Evolutionary conservation across 30 jellyfish, hydroid and myxozoan genomes (phyloP).

Genomic region (Aurelia coerulea): DNA sequence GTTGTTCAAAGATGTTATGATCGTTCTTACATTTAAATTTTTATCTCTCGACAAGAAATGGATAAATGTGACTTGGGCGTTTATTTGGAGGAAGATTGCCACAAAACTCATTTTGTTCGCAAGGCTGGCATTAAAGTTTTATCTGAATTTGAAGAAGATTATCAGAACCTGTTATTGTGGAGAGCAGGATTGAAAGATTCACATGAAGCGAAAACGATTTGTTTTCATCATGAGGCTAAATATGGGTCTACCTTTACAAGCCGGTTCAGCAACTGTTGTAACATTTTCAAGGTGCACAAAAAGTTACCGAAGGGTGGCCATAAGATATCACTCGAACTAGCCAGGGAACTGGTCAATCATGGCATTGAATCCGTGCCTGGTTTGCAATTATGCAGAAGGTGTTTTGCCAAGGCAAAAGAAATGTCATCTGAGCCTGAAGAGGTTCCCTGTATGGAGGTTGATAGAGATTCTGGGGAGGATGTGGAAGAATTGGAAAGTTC

Average conservation of each 20-base stretch:
- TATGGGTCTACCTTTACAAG: slow-evolving; percentile 9
- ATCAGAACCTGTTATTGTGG: slow-evolving; percentile 1
- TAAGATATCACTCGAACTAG: slow-evolving; percentile 5
- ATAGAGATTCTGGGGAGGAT: slow-evolving; percentile 11
- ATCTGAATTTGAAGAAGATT: slow-evolving; percentile 1
- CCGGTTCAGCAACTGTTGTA: slow-evolving; percentile 4
- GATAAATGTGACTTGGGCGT: neutral
- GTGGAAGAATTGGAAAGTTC: slow-evolving; percentile 10
- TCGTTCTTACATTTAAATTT: no score
- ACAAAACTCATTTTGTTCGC: slow-evolving; percentile 6
- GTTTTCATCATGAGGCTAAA: slow-evolving; percentile 10
- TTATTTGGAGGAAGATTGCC: slow-evolving; percentile 9
- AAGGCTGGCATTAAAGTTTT: neutral
- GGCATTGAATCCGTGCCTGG: slow-evolving; percentile 15
- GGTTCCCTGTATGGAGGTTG: slow-evolving; percentile 3
- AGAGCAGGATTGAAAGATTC: slow-evolving; percentile 5
- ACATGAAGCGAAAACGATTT: slow-evolving; percentile 2
- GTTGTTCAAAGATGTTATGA: neutral
- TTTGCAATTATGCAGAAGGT: slow-evolving; percentile 8
- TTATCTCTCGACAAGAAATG: neutral
- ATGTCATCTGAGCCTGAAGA: slow-evolving; percentile 7
- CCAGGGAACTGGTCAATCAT: neutral
- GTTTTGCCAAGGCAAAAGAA: neutral
- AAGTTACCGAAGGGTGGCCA: slow-evolving; percentile 5
- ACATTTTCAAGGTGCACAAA: slow-evolving; percentile 8